Base-by-base conservation (phyloP, 2,113 vertebrate species). In the Sceloporus tristichus region DNA sequence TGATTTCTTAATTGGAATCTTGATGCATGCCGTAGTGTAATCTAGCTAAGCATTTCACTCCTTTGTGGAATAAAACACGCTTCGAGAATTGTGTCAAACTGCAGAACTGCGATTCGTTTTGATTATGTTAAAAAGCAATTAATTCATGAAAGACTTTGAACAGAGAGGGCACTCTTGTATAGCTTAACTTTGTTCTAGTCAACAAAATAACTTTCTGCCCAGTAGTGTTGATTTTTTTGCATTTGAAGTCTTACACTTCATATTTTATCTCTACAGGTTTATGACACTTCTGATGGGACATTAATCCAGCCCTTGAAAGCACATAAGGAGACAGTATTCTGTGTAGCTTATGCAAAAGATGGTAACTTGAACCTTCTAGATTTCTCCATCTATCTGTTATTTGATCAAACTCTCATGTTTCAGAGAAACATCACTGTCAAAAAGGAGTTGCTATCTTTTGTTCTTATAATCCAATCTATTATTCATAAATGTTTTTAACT, bases 321-420 rank as follows among this genome's bases (percentile, higher is more conserved):
- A 92, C 99, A 99, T 87, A 99, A 99, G 93, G 98, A 99, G 90
- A 98, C 97, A 0, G 98, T 99, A 0, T 99, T 99, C 92, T 99
- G 98, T 84, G 99, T 99, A 89, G 99, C 98, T 1, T 99, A 99
- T 40, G 99, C 99, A 29, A 99, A 98, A 95, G 99, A 99, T 95
- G 99, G 99, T 99, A 97, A 95, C 89, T 87, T 19, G 16, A 40
- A 6, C 27, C 18, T 38, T 9, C 0, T 66, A 54, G 75, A 40
- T 14, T 86, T 68, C 34, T 19, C 78, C 8, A 48, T 23, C 40
- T 68, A 5, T 8, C 23, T 38, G 18, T 2, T 76, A 85, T 79
- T 82, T 83, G 42, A 77, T 65, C 6, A 59, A 38, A n/a, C 14
- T 71, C 40, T 16, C 7, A 27, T 65, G 21, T 79, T 79, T 79